Evolutionary conservation across 2,113 vertebrate genomes (phyloP), one percentile per base, ranked within the genome.

Genomic region (Etheostoma spectabile): DNA sequence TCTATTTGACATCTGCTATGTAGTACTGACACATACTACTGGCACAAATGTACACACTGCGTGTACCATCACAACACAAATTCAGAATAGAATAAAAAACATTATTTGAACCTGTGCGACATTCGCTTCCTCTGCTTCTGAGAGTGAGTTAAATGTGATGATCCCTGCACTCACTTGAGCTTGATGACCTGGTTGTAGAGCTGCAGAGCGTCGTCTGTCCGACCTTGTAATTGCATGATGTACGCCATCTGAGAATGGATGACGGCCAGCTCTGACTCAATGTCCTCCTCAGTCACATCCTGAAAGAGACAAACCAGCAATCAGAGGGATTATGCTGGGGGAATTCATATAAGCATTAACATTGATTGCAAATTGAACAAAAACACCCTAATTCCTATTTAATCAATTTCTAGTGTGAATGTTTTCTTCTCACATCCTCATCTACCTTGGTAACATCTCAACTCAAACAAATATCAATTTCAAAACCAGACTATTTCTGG

Each of bases 121-220:
- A 13, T 35, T 46, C 6, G 10, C 22, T 5, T 62, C 19, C 3
- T 19, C n/a, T 35, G 11, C 3, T 22, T 56, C 1, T 62, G 0
- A 3, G 30, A 52, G 11, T 7, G 30, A 18, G 15, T n/a, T 0
- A 15, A n/a, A 77, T 4, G n/a, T 1, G 1, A 57, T 8, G 15
- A 21, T 6, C 8, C 5, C 16, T 6, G 4, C 0, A 86, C 97
- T 95, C 91, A 99, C 98, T 99, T 99, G 77, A 99, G 93, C 87
- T 99, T 99, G 88, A 99, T 97, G 87, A 99, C 98, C 93, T 99
- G 99, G 94, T 99, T 99, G 94, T 99, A 99, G 83, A 99, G 97
- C 88, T 99, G 97, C 80, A 99, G 90, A 5, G 99, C 98, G 13
- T 99, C 97, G 19, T 99, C 99, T 12, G 95, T 96, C 30, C 95